phyloP scores from a whole-genome alignment of 2,888 invertebrate genomes.

The Argyresthia goedartella region DNA sequence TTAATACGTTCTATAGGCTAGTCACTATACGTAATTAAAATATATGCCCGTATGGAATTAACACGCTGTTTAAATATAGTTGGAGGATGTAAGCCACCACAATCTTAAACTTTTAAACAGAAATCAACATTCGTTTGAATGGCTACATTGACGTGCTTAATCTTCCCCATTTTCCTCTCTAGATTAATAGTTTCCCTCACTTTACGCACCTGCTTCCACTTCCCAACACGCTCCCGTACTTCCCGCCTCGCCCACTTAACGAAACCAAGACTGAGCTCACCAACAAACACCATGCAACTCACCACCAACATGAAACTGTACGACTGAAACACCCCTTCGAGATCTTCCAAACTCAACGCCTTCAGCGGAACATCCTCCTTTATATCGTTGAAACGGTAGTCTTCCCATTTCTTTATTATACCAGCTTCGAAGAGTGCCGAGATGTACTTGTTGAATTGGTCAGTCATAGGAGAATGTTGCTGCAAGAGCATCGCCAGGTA shows the following conservation, averaged over 20 bases:
- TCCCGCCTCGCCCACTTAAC: no score
- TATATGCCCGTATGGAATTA: no score
- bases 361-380: slow-evolving; percentile 42
- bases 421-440: slow-evolving; percentile 46
- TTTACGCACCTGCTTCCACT: neutral
- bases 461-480: slow-evolving; percentile 41
- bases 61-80: no score
- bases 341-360: slow-evolving; percentile 34
- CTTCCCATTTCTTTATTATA: slow-evolving; percentile 54
- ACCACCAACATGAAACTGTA: slow-evolving; percentile 24
- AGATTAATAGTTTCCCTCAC: neutral
- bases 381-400: slow-evolving; percentile 40
- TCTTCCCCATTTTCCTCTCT: slow-evolving; percentile 5
- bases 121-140: slow-evolving; percentile 4
- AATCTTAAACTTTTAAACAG: neutral
- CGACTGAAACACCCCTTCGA: slow-evolving; percentile 39
- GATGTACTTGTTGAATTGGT: slow-evolving; percentile 35
- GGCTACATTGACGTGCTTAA: slow-evolving; percentile 1
- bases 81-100: no score
- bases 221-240: neutral
- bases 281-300: slow-evolving; percentile 28
- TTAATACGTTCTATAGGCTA: no score
- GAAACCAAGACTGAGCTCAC: slow-evolving; percentile 28
- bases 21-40: no score
- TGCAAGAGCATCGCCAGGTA: slow-evolving; percentile 42